Evolutionary conservation across 2,797 vertebrate species (phyloP).

Genomic region (Sebastes umbrosus): DNA sequence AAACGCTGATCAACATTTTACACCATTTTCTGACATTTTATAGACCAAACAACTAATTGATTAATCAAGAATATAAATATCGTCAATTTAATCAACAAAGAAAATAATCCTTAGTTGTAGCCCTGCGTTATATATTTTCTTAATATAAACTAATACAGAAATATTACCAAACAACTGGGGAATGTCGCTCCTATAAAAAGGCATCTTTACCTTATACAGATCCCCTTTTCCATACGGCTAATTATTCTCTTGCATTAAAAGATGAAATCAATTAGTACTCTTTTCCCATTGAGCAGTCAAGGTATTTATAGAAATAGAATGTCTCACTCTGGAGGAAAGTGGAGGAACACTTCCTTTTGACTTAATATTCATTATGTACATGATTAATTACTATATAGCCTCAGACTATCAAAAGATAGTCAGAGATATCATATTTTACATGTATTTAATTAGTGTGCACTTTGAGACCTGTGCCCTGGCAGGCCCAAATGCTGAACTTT

Average conservation of each 20-base stretch:
- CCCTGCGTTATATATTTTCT: rapidly evolving
- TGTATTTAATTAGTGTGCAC: slow-evolving; percentile 79
- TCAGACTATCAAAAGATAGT: slow-evolving; percentile 74
- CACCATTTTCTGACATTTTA: too few relatives aligned
- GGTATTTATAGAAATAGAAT: slow-evolving; percentile 52
- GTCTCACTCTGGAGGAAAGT: slow-evolving; percentile 55
- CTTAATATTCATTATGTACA: slow-evolving; percentile 73
- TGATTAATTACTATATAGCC: slow-evolving; percentile 77
- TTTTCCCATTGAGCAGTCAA: slow-evolving; percentile 34
- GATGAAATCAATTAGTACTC: slow-evolving; percentile 23
- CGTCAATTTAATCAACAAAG: too few relatives aligned
- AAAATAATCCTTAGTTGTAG: too few relatives aligned
- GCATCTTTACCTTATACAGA: background rate
- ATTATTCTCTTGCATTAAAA: slow-evolving; percentile 22
- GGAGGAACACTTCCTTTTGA: slow-evolving; percentile 55
- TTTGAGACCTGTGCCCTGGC: slow-evolving; percentile 67
- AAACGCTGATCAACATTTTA: too few relatives aligned
- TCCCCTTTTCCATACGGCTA: slow-evolving; percentile 16
- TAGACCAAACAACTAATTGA: too few relatives aligned
- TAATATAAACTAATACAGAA: background rate
- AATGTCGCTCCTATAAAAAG: background rate
- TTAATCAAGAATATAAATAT: too few relatives aligned
- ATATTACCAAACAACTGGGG: background rate
- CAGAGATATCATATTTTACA: slow-evolving; percentile 75
- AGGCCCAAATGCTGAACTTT: slow-evolving; percentile 65